Base-by-base conservation (phyloP, 2,888 invertebrate species). In the Agonopterix heracliana region DNA sequence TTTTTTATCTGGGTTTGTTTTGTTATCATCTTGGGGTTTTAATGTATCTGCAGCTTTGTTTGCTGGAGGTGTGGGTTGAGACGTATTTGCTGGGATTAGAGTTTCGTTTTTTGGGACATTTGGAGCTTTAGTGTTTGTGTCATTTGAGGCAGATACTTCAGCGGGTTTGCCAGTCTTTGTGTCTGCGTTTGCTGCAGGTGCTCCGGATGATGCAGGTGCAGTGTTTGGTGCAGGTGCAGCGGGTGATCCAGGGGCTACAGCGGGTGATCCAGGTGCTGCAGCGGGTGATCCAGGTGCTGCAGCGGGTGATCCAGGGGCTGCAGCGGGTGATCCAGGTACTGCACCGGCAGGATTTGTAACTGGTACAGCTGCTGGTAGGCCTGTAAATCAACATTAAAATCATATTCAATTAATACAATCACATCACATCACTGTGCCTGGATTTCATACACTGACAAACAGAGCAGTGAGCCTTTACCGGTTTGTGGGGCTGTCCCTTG, bases 1-100 rank as follows among this genome's bases (percentile, higher is more conserved):
- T 12, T 56, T 54, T 13, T 63, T 58, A 1, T 59, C 56, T 11
- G 54, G 56, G 4, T 57, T 56, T 46, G 55, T 60, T 43, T 63
- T 63, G 45, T 34, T 35, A 11, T 53, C 41, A 7, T 9, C 12
- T 11, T 41, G 7, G 13, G 38, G 38, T n/a, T 38, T 38, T 10
- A 5, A 0, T 1, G 2, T 41, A 13, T 2, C 41, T 12, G 41
- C 12, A 41, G 10, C n/a, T 0, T 38, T 9, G 3, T 10, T 38
- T n/a, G 41, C 12, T 41, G n/a, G 1, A 12, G 41, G 13, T 41
- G 13, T 8, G 9, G 41, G 7, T 13, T n/a, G 9, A 38, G 38
- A 38, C 9, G 38, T 38, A n/a, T 38, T 38, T 38, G 38, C 9
- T 38, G 38, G 7, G 5, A 7, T 26, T 26, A 5, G 2, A 26